A percentile compares a stretch with the other conserved stretches of the same genome.
Evolutionary conservation across 2,888 invertebrate genomes (phyloP).

Genomic region (Spisula solida): DNA sequence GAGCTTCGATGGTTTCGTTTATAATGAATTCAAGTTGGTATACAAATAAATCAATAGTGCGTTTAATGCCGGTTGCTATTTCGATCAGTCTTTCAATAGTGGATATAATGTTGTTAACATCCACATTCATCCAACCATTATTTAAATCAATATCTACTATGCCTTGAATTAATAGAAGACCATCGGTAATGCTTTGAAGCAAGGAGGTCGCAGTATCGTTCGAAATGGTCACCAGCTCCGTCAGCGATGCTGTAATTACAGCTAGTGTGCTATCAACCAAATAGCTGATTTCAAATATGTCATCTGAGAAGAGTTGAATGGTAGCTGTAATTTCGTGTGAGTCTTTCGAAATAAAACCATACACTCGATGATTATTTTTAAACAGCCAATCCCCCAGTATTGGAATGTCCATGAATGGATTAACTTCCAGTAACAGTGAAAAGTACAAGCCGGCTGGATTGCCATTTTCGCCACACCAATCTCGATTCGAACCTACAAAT

Average conservation of each 20-base stretch:
- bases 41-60: not conserved
- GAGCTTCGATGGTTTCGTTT: not conserved
- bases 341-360: slow-evolving; percentile 33
- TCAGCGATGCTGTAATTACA: not conserved
- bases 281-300: not conserved
- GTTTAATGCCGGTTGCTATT: not conserved
- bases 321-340: not conserved
- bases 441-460: slow-evolving; percentile 43
- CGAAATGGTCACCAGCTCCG: not conserved
- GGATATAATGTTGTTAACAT: not conserved
- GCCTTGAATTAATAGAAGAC: not conserved
- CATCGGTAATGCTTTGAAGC: not conserved
- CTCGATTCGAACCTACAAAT: slow-evolving; percentile 10
- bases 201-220: not conserved
- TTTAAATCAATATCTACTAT: not conserved
- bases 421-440: slow-evolving; percentile 9
- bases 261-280: not conserved
- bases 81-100: slow-evolving; percentile 12
- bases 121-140: not conserved
- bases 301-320: not conserved
- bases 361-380: not conserved
- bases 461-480: slow-evolving; percentile 35
- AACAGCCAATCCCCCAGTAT: slow-evolving; percentile 3
- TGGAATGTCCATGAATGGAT: slow-evolving; percentile 35
- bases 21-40: slow-evolving; percentile 25